Evolutionary conservation across 2,113 vertebrate genomes (phyloP).

Genomic region (Urocynchramus pylzowi): DNA sequence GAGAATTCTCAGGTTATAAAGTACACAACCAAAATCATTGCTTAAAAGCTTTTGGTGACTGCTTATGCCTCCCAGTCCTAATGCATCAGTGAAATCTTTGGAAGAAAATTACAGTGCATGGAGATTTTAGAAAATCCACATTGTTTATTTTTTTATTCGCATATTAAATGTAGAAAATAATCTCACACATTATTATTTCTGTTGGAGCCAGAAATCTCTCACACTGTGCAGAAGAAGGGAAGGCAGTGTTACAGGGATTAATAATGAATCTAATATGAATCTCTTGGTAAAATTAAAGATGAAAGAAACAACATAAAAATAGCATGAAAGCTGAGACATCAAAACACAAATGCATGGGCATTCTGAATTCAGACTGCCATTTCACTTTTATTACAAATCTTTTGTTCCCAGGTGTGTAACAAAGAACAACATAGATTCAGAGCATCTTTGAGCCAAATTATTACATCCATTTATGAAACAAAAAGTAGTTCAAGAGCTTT

Average conservation of each 20-base stretch:
- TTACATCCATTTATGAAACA: not conserved
- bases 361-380: not conserved
- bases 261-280: conserved; percentile 37
- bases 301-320: conserved; percentile 47
- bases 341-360: conserved; percentile 4
- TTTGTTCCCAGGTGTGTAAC: not conserved
- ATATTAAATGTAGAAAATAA: conserved; percentile 34
- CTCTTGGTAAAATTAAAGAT: conserved; percentile 37
- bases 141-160: not conserved
- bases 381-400: not conserved
- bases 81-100: not conserved
- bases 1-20: conserved; percentile 38
- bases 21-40: not conserved
- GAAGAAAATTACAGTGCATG: conserved; percentile 16
- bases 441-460: not conserved
- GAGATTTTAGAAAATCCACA: conserved; percentile 7
- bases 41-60: conserved; percentile 14
- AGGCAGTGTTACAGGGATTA: conserved; percentile 3
- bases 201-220: not conserved
- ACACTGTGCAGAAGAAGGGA: not conserved
- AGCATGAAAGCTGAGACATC: conserved; percentile 13
- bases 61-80: not conserved
- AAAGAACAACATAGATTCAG: not conserved
- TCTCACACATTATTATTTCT: not conserved
- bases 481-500: not conserved